Conservation (phyloP, 1,140 invertebrate genomes). For the Apocrypta bakeri region DNA sequence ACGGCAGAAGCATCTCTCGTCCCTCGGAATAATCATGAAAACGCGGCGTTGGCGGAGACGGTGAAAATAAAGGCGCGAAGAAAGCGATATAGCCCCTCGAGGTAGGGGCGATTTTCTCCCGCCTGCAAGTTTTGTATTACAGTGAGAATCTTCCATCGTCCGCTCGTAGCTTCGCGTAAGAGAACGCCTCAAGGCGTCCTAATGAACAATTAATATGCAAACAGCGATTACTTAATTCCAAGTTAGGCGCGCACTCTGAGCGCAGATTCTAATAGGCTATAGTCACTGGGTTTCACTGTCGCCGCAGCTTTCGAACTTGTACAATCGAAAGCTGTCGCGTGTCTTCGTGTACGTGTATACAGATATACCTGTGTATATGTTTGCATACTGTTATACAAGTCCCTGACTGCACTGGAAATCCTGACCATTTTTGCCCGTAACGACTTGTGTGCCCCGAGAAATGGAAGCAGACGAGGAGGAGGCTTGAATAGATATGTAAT, state of each 20-base stretch:
- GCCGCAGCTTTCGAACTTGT: not conserved
- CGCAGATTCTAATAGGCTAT: conserved; percentile 64
- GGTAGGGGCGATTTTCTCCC: not conserved
- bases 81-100: not conserved
- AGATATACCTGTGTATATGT: not conserved
- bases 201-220: conserved; percentile 74
- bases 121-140: conserved; percentile 31
- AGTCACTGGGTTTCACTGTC: not conserved
- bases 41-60: not conserved
- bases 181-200: conserved; percentile 46
- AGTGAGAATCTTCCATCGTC: conserved; percentile 11
- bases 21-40: conserved; percentile 25
- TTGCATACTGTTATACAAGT: not conserved
- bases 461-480: not conserved
- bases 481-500: not conserved
- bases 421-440: conserved; percentile 9
- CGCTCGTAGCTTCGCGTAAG: not conserved
- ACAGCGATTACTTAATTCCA: conserved; percentile 72
- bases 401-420: not conserved
- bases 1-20: not conserved
- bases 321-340: not conserved
- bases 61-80: conserved; percentile 30
- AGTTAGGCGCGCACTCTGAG: conserved; percentile 57
- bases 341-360: not conserved
- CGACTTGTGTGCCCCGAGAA: conserved; percentile 29